These are phyloP conservation scores for Amphiduros pacificus DNA, from an alignment of 2,888 invertebrate genomes.

Conservation along the genomic window DNA sequence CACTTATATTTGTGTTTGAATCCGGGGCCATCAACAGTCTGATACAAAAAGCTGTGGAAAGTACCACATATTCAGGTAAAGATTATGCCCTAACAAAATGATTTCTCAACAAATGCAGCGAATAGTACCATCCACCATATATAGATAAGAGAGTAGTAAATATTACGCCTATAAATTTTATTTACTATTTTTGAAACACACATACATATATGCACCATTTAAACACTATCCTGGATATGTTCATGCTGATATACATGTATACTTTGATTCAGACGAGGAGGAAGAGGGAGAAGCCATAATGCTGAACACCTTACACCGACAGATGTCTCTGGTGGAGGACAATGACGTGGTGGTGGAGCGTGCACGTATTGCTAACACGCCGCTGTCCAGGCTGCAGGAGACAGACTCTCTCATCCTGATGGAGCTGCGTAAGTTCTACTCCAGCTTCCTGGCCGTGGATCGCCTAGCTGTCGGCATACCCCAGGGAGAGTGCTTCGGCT, in stretches of 20 bases:
- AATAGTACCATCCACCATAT: too few relatives aligned
- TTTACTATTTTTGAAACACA: too few relatives aligned
- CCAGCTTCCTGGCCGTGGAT: slow-evolving; percentile 75
- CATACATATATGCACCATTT: too few relatives aligned
- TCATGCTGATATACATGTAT: background rate
- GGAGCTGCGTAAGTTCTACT: slow-evolving; percentile 73
- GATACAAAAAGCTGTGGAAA: slow-evolving; percentile 4
- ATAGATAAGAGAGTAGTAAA: background rate
- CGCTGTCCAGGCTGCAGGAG: slow-evolving; percentile 27
- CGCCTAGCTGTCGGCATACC: slow-evolving; percentile 71
- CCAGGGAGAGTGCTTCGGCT: slow-evolving; percentile 76
- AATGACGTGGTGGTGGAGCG: slow-evolving; percentile 58
- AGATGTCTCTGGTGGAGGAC: slow-evolving; percentile 37
- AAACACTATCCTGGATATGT: too few relatives aligned
- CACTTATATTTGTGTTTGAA: slow-evolving; percentile 70
- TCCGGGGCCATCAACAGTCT: slow-evolving; percentile 34
- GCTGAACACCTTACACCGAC: too few relatives aligned
- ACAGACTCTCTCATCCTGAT: slow-evolving; percentile 65
- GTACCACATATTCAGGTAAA: background rate
- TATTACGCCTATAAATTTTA: background rate
- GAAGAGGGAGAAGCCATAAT: background rate
- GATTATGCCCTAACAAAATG: background rate
- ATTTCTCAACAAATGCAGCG: background rate
- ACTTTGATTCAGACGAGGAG: background rate
- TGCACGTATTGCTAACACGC: slow-evolving; percentile 40